Conservation (phyloP, 2,113 vertebrate genomes). For the Crotalus viridis region DNA sequence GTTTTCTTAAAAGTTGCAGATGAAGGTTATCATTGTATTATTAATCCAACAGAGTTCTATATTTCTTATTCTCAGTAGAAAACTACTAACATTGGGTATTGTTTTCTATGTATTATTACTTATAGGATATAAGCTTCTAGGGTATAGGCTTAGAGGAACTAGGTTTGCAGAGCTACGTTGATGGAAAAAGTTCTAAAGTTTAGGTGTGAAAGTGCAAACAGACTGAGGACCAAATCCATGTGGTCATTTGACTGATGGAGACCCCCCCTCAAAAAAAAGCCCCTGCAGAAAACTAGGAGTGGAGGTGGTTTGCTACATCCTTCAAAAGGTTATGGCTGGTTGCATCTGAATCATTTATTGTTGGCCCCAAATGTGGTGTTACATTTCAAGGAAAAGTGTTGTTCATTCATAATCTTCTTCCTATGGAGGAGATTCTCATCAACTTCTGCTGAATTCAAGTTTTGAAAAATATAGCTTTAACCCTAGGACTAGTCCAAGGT, state of each 20-base stretch:
- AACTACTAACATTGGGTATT: neutral
- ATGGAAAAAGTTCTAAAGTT: neutral
- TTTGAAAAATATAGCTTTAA: neutral
- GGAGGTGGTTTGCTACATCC: neutral
- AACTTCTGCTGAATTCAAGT: neutral
- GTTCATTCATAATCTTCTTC: neutral
- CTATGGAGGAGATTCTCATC: neutral
- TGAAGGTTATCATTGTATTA: neutral
- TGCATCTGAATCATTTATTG: neutral
- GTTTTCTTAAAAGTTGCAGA: neutral
- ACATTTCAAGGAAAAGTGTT: neutral
- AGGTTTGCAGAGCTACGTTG: neutral
- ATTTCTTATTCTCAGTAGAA: neutral
- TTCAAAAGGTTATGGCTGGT: neutral
- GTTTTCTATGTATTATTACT: neutral
- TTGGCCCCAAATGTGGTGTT: neutral
- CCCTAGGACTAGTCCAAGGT: neutral
- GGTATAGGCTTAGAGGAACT: neutral
- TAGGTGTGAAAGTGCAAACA: neutral
- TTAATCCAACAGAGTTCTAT: neutral
- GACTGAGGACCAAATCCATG: neutral
- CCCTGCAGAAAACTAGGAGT: neutral
- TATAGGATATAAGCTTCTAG: neutral
- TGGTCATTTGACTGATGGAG: neutral
- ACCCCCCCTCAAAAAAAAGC: neutral